Evolutionary conservation across 2,797 vertebrate genomes (phyloP), one percentile per base, ranked within the genome.

Genomic region (Acanthurus leucopareius): DNA sequence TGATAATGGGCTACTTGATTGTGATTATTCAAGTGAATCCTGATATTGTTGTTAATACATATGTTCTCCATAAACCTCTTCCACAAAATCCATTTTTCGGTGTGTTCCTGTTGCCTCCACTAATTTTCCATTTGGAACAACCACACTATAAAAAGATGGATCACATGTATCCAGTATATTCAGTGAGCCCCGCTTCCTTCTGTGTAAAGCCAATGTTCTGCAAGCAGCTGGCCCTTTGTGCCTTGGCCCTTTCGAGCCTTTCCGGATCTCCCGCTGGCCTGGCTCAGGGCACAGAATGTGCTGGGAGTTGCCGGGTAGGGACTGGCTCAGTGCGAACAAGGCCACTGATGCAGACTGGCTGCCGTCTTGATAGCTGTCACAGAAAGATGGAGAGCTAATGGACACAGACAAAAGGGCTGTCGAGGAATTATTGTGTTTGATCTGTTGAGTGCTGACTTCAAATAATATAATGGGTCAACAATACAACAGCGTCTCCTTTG

Each of bases 211-310:
- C 84, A 79, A 60, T 71, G 86, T 87, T 91, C 90, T 88, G 79
- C 85, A 85, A 91, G 92, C 94, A 96, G 95, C 94, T 95, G 94
- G 90, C 89, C 90, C 83, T 94, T 95, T 94, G 91, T 94, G 92
- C 81, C 80, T 90, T 88, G 85, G 87, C 90, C 84, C 89, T 79
- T 90, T 91, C 69, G 81, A 86, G 85, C 77, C 79, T 57, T 86
- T 94, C 95, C 94, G 93, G 94, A 94, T 93, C 89, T 93, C 94
- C 93, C 59, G 91, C 94, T 94, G 94, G 90, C 83, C 92, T 89
- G 86, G 90, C 93, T 94, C 89, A 64, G 88, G 62, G 62, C 77
- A 69, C 84, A 80, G 58, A 79, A 76, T 79, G 68, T 88, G 80
- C 82, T 66, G 83, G 75, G 90, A 86, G 86, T 88, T 79, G 89